Evolutionary conservation across 2,113 vertebrate genomes (phyloP).

Genomic region (Meles meles): DNA sequence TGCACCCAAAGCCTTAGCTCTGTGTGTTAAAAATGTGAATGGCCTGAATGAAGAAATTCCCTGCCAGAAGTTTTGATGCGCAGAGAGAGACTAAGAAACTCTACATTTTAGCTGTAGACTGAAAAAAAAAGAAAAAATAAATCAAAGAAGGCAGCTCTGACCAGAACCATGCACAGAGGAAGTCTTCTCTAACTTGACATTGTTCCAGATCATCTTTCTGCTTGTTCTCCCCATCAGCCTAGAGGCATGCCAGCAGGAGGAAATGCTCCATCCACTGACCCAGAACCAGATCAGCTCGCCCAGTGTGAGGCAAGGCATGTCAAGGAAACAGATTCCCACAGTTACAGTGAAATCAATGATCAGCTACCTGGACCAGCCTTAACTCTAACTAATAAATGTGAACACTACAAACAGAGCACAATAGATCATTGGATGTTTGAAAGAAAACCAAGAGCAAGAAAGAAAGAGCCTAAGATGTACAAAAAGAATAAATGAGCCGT

Average conservation of each 20-base stretch:
- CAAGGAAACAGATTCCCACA: not conserved
- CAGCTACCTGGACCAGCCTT: not conserved
- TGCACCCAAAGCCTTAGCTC: not conserved
- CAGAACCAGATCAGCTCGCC: not conserved
- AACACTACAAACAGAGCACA: not conserved
- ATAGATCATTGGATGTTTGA: not conserved
- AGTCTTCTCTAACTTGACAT: not conserved
- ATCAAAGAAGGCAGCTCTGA: not conserved
- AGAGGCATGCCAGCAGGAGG: not conserved
- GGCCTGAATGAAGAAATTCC: not conserved
- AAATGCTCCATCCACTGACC: conserved; percentile 36
- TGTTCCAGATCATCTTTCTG: not conserved
- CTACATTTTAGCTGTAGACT: not conserved
- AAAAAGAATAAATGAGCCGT: not conserved
- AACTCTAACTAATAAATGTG: not conserved
- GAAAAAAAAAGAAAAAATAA: not conserved
- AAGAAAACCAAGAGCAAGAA: not conserved
- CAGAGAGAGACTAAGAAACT: not conserved
- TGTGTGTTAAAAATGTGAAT: not conserved
- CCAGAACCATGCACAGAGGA: not conserved
- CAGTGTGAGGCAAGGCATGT: not conserved
- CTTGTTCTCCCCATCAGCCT: not conserved
- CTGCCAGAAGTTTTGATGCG: not conserved
- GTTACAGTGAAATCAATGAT: not conserved
- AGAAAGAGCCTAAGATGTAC: not conserved